These are phyloP conservation scores for Cynoglossus semilaevis DNA, from an alignment of 2,113 vertebrate species.

Conservation along the genomic window DNA sequence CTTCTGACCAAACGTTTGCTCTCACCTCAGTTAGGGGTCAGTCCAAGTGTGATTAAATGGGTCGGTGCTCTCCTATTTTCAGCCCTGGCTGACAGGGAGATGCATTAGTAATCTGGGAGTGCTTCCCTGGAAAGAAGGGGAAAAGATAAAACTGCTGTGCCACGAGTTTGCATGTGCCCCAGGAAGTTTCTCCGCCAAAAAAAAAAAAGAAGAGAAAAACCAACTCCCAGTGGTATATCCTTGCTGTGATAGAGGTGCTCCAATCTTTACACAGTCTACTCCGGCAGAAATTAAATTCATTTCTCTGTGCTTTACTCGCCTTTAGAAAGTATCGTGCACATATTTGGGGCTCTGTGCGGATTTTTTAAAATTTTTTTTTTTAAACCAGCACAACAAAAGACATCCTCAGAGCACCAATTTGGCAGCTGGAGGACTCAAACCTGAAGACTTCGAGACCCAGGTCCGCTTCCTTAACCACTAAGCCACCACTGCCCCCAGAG, in stretches of 20 bases:
- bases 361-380: slow-evolving; percentile 18
- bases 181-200: slow-evolving; percentile 49
- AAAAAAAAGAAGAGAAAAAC: slow-evolving; percentile 2
- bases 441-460: not conserved
- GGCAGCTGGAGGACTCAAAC: too few relatives aligned
- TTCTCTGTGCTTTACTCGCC: slow-evolving; percentile 24
- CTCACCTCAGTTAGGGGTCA: slow-evolving; percentile 71
- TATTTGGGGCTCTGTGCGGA: slow-evolving; percentile 19
- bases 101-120: slow-evolving; percentile 70
- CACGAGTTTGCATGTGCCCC: slow-evolving; percentile 49
- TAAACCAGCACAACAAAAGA: slow-evolving; percentile 13
- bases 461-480: slow-evolving; percentile 15
- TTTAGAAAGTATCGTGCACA: slow-evolving; percentile 37
- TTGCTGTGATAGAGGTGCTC: slow-evolving; percentile 47
- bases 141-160: slow-evolving; percentile 66
- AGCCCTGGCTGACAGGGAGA: slow-evolving; percentile 69
- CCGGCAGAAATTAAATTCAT: slow-evolving; percentile 44
- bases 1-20: slow-evolving; percentile 63
- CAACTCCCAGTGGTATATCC: slow-evolving; percentile 46
- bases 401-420: too few relatives aligned
- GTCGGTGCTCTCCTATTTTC: slow-evolving; percentile 73
- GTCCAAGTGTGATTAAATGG: slow-evolving; percentile 70
- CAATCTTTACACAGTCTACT: slow-evolving; percentile 44
- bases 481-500: too few relatives aligned
- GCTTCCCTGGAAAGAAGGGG: slow-evolving; percentile 57